Evolutionary conservation across 2,113 vertebrate genomes (phyloP).

Genomic region (Charina bottae): DNA sequence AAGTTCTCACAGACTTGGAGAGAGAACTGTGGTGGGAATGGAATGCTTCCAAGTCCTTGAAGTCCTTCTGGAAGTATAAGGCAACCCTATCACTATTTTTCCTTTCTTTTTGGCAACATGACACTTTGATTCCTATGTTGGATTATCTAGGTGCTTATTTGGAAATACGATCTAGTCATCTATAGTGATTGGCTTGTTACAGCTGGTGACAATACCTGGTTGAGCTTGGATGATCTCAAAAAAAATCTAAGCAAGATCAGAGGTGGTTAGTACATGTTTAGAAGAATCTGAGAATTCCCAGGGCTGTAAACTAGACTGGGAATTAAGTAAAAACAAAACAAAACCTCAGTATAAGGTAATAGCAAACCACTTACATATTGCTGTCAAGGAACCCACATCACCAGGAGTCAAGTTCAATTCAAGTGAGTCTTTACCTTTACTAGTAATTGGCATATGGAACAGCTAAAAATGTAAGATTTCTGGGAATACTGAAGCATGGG

Average conservation of each 20-base stretch:
- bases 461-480: not conserved
- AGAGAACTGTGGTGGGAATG: not conserved
- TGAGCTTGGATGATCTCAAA: not conserved
- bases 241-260: not conserved
- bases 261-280: not conserved
- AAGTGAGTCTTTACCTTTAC: not conserved
- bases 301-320: not conserved
- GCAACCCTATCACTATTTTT: not conserved
- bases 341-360: not conserved
- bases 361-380: not conserved
- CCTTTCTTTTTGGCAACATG: not conserved
- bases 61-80: not conserved
- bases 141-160: not conserved
- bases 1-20: not conserved
- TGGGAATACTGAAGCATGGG: not conserved
- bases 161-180: not conserved
- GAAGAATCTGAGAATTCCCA: not conserved
- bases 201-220: not conserved
- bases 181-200: not conserved
- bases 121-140: not conserved
- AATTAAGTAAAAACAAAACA: not conserved
- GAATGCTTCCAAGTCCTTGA: not conserved
- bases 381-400: not conserved
- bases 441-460: not conserved
- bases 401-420: not conserved